Conservation (phyloP, 1,140 invertebrate species). For the Polypedilum pembai region DNA sequence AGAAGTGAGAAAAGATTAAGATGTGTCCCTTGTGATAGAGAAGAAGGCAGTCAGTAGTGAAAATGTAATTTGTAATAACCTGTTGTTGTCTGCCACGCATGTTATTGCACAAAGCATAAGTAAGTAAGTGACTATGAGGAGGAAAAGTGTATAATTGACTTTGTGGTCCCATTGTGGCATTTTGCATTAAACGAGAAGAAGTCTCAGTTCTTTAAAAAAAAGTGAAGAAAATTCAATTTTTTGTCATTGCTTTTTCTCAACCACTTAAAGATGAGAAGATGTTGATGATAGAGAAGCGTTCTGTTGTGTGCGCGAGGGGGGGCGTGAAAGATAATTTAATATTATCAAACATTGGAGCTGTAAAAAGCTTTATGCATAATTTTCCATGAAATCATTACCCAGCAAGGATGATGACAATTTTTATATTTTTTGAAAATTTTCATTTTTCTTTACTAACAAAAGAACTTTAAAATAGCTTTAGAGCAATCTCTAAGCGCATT, state of each 20-base stretch:
- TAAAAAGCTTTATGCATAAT: slow-evolving; percentile 24
- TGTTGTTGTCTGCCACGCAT: neutral
- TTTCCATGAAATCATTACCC: slow-evolving; percentile 1
- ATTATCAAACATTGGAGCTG: slow-evolving; percentile 20
- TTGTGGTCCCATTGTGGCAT: neutral
- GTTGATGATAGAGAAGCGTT: neutral
- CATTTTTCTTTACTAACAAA: too few species aligned
- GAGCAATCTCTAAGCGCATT: too few species aligned
- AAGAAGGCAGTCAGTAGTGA: too few species aligned
- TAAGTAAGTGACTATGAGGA: neutral
- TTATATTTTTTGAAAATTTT: too few species aligned
- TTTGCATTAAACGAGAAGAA: neutral
- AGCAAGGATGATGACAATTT: too few species aligned
- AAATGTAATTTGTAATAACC: neutral
- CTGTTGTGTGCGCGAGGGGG: neutral
- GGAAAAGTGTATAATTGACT: slow-evolving; percentile 20
- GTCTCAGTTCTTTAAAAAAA: neutral
- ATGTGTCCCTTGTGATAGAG: too few species aligned
- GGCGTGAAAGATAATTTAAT: slow-evolving; percentile 26
- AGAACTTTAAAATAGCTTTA: too few species aligned
- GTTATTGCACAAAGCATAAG: neutral
- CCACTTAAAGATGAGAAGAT: neutral
- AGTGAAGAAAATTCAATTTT: neutral
- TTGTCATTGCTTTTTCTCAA: neutral
- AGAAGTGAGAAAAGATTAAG: too few species aligned